Conservation (phyloP, 1,140 invertebrate species). For the Drosophila tsacasi region DNA sequence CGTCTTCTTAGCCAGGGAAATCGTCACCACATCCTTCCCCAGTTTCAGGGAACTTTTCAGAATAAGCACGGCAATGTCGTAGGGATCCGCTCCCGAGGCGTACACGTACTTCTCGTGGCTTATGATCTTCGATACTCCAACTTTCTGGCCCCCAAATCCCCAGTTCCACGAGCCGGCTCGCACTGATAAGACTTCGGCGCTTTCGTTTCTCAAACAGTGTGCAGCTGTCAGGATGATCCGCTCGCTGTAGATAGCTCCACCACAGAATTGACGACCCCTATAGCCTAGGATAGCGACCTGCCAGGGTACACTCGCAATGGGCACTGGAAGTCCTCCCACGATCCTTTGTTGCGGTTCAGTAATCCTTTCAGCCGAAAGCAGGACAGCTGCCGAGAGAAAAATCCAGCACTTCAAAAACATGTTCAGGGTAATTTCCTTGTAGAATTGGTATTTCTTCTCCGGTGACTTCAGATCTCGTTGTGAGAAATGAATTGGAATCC, state of each 20-base stretch:
- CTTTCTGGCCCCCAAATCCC: not conserved
- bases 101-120: not conserved
- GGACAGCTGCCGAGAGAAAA: not conserved
- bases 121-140: not conserved
- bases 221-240: not conserved
- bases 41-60: not conserved
- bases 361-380: not conserved
- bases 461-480: not conserved
- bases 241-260: not conserved
- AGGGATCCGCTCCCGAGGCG: not conserved
- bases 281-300: not conserved
- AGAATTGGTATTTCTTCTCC: not conserved
- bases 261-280: not conserved
- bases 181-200: not conserved
- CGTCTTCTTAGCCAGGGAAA: not conserved
- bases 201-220: not conserved
- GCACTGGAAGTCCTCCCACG: not conserved
- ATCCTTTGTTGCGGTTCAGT: not conserved
- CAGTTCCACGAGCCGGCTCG: not conserved
- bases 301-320: not conserved
- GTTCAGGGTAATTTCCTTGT: not conserved
- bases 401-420: slow-evolving; percentile 1
- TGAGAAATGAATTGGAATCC: not conserved
- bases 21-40: not conserved
- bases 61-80: not conserved